Percentiles rank a stretch among this genome's conserved stretches.
Evolutionary conservation across 2,113 vertebrate species (phyloP).

Genomic region (Centropristis striata): DNA sequence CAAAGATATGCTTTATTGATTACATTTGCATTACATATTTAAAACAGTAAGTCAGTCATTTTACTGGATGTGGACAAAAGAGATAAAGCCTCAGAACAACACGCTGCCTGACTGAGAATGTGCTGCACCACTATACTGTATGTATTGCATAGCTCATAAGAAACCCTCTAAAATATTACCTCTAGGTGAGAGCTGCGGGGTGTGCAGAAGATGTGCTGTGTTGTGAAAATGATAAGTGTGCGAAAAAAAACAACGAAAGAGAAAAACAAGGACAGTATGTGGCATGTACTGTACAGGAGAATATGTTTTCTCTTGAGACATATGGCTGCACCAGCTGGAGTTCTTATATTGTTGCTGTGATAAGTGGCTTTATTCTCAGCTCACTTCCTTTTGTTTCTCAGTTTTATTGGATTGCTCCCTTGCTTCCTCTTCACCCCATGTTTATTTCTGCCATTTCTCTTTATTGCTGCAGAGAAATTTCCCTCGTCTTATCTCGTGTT

Average conservation of each 20-base stretch:
- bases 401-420: slow-evolving; percentile 42
- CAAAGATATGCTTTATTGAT: slow-evolving; percentile 37
- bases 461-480: slow-evolving; percentile 21
- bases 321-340: slow-evolving; percentile 68
- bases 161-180: slow-evolving; percentile 32
- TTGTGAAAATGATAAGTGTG: slow-evolving; percentile 27
- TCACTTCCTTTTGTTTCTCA: slow-evolving; percentile 46
- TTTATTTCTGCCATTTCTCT: slow-evolving; percentile 54
- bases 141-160: not conserved
- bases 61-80: not conserved
- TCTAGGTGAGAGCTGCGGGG: slow-evolving; percentile 9
- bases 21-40: slow-evolving; percentile 6
- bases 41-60: not conserved
- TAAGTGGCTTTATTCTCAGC: slow-evolving; percentile 54
- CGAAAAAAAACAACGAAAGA: not conserved
- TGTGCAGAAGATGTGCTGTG: slow-evolving; percentile 30
- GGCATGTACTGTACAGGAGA: slow-evolving; percentile 19
- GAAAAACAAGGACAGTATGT: slow-evolving; percentile 41
- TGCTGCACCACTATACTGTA: too few species aligned
- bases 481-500: not conserved
- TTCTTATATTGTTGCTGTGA: slow-evolving; percentile 47
- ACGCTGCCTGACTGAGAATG: not conserved
- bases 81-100: not conserved
- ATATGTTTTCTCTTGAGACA: slow-evolving; percentile 62
- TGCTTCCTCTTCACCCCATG: slow-evolving; percentile 7